Percentiles rank a stretch among this genome's conserved stretches.
Evolutionary conservation across 2,888 invertebrate genomes (phyloP).

Genomic region (Nephrotoma guestfalica): DNA sequence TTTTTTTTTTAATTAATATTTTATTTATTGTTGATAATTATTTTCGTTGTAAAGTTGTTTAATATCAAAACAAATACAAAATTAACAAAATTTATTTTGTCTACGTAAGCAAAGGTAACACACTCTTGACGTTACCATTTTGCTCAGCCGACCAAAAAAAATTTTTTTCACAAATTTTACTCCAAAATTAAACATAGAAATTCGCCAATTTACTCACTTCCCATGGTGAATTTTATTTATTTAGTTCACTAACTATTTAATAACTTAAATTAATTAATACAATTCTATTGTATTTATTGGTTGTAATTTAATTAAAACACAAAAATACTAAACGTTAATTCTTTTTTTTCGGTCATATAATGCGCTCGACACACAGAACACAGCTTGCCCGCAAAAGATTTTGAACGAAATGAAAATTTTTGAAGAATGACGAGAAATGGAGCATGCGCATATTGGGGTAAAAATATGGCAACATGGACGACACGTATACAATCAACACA

Average conservation of each 20-base stretch:
- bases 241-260: conserved; percentile 15
- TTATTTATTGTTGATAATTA: background rate
- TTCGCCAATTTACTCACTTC: conserved; percentile 32
- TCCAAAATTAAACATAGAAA: conserved; percentile 7
- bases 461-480: conserved; percentile 3
- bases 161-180: conserved; percentile 11
- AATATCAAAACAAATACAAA: background rate
- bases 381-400: background rate
- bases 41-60: conserved; percentile 1
- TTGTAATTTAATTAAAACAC: conserved; percentile 1
- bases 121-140: conserved; percentile 14
- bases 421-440: background rate
- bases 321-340: background rate
- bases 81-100: conserved; percentile 8
- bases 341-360: background rate
- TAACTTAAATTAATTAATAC: background rate
- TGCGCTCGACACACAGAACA: background rate
- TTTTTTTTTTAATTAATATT: conserved; percentile 7
- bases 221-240: conserved; percentile 29
- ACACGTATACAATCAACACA: conserved; percentile 8
- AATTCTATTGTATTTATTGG: background rate
- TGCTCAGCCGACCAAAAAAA: conserved; percentile 6
- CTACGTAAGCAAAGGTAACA: conserved; percentile 16
- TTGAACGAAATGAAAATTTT: background rate
- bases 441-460: conserved; percentile 2